Evolutionary conservation across 2,113 vertebrate genomes (phyloP).

Genomic region (Silurus meridionalis): DNA sequence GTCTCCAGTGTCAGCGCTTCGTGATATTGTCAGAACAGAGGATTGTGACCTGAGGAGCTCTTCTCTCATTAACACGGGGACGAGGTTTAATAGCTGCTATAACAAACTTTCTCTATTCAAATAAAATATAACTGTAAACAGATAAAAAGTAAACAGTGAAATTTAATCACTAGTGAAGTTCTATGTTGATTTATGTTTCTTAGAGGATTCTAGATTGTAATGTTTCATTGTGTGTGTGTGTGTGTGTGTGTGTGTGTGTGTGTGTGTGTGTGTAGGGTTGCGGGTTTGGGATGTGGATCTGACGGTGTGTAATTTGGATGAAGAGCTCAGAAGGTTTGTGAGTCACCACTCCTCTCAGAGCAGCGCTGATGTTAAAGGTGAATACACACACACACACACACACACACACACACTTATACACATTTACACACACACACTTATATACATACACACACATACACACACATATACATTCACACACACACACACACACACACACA

Average conservation of each 20-base stretch:
- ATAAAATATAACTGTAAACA: neutral
- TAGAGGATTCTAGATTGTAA: neutral
- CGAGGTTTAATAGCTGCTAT: neutral
- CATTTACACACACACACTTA: too few relatives aligned
- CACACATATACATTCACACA: too few relatives aligned
- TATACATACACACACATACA: too few relatives aligned
- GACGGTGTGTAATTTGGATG: conserved; percentile 77
- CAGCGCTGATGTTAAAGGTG: conserved; percentile 78
- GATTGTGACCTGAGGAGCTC: too few relatives aligned
- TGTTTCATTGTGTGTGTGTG: neutral
- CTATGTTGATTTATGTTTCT: neutral
- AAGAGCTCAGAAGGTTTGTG: conserved; percentile 84
- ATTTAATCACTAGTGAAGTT: neutral
- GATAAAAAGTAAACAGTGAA: neutral
- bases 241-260: conserved; percentile 16
- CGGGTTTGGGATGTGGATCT: conserved; percentile 86
- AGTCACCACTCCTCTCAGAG: conserved; percentile 82
- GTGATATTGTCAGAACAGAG: neutral
- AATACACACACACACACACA: neutral
- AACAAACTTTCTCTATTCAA: neutral
- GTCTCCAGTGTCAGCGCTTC: neutral
- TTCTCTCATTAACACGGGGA: neutral
- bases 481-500: too few relatives aligned
- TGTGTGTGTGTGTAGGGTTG: conserved; percentile 72
- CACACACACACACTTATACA: conserved; percentile 11